These are phyloP conservation scores for Sycophila texana DNA, from an alignment of 2,888 invertebrate species.

Conservation along the genomic window DNA sequence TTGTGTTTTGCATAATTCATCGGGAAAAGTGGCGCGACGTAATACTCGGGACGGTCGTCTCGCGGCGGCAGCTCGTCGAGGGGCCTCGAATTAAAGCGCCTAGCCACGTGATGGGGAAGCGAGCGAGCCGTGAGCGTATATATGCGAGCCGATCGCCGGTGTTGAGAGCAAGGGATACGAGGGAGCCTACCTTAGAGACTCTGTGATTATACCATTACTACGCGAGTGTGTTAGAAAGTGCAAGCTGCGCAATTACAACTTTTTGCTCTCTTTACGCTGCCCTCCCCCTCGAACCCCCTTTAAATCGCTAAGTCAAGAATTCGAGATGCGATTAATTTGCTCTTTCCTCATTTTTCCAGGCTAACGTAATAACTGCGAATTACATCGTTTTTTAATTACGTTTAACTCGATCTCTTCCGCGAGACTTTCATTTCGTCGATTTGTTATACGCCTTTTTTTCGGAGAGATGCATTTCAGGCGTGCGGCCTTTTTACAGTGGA, in stretches of 20 bases:
- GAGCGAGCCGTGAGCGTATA: slow-evolving; percentile 2
- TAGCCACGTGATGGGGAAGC: not conserved
- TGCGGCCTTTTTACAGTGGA: too few species aligned
- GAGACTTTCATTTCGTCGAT: too few species aligned
- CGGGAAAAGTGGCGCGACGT: slow-evolving; percentile 39
- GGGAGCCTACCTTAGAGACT: not conserved
- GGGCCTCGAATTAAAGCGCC: slow-evolving; percentile 8
- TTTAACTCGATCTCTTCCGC: too few species aligned
- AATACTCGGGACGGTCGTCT: not conserved
- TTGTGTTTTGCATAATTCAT: slow-evolving; percentile 61
- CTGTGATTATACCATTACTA: slow-evolving; percentile 34
- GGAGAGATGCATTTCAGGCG: too few species aligned
- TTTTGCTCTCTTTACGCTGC: slow-evolving; percentile 16
- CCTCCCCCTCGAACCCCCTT: not conserved
- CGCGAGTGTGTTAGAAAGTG: slow-evolving; percentile 38
- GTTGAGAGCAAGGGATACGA: not conserved
- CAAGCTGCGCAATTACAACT: slow-evolving; percentile 36
- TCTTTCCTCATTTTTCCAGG: slow-evolving; percentile 14
- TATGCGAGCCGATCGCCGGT: not conserved
- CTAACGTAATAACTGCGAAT: not conserved
- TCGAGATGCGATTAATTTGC: slow-evolving; percentile 31
- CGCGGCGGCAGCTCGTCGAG: not conserved
- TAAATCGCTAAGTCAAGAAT: slow-evolving; percentile 27
- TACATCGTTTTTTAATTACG: not conserved
- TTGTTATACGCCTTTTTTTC: too few species aligned